Conservation (phyloP, 2,888 invertebrate species). For the Mayetiola destructor region DNA sequence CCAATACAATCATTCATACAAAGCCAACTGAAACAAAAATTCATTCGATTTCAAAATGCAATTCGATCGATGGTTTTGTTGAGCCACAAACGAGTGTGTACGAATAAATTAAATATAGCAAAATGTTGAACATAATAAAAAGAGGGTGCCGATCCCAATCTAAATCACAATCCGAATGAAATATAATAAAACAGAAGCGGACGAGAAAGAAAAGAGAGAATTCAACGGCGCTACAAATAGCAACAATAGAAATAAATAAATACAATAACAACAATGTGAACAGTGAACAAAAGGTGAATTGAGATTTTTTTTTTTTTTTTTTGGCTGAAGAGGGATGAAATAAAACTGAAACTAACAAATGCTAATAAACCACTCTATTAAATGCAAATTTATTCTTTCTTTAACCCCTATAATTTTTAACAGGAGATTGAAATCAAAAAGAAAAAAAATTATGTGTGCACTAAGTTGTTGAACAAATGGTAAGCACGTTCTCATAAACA, state of each 20-base stretch:
- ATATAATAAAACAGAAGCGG: neutral
- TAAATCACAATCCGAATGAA: neutral
- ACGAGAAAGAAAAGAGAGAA: neutral
- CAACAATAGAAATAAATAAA: neutral
- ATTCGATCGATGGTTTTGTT: neutral
- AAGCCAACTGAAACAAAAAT: neutral
- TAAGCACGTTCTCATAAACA: too few relatives aligned
- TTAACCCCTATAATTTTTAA: conserved; percentile 3
- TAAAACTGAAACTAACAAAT: conserved; percentile 6
- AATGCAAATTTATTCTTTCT: conserved; percentile 10
- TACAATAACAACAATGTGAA: neutral
- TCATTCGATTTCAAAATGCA: conserved; percentile 10
- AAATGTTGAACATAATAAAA: neutral
- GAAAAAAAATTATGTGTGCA: too few relatives aligned
- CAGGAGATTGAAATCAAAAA: too few relatives aligned
- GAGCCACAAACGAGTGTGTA: too few relatives aligned
- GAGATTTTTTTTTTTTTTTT: too few relatives aligned
- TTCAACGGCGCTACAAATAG: too few relatives aligned
- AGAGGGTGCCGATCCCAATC: too few relatives aligned
- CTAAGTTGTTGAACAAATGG: too few relatives aligned
- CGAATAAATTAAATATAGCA: too few relatives aligned
- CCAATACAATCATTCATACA: too few relatives aligned
- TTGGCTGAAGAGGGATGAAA: neutral
- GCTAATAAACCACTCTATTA: conserved; percentile 14
- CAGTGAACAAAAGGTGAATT: too few relatives aligned